These are phyloP conservation scores for Drosophila bifasciata DNA, from an alignment of 1,140 invertebrate genomes.

Conservation along the genomic window DNA sequence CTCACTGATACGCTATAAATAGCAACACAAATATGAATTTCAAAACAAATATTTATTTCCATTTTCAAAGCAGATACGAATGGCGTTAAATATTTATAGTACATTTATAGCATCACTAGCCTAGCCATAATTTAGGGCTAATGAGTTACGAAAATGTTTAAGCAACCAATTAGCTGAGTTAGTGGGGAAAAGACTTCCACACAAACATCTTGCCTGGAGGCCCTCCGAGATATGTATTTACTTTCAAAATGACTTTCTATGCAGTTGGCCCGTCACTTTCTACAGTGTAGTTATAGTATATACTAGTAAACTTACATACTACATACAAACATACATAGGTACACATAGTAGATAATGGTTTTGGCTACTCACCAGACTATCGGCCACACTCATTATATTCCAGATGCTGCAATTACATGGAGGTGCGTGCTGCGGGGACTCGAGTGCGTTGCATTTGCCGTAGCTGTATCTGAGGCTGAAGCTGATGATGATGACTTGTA, in stretches of 20 bases:
- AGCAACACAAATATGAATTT: background rate
- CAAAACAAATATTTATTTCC: background rate
- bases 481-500: conserved; percentile 63
- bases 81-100: conserved; percentile 2
- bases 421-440: conserved; percentile 72
- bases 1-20: too few species aligned
- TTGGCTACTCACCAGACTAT: conserved; percentile 79
- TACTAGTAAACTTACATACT: background rate
- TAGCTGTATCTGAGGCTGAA: conserved; percentile 16
- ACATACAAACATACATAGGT: conserved; percentile 6
- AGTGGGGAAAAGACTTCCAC: conserved; percentile 27
- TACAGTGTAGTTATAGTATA: conserved; percentile 30
- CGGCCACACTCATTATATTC: conserved; percentile 83
- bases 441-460: conserved; percentile 66
- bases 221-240: conserved; percentile 49
- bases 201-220: conserved; percentile 8
- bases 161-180: conserved; percentile 55
- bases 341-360: conserved; percentile 26
- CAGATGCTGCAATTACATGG: conserved; percentile 77
- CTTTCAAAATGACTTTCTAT: conserved; percentile 63
- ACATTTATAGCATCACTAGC: background rate
- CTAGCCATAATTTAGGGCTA: conserved; percentile 6
- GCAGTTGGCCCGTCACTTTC: conserved; percentile 55
- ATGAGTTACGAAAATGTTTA: conserved; percentile 43
- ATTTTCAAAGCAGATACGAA: background rate